Evolutionary conservation across 2,888 invertebrate species (phyloP).

Genomic region (Copidosoma aretas): DNA sequence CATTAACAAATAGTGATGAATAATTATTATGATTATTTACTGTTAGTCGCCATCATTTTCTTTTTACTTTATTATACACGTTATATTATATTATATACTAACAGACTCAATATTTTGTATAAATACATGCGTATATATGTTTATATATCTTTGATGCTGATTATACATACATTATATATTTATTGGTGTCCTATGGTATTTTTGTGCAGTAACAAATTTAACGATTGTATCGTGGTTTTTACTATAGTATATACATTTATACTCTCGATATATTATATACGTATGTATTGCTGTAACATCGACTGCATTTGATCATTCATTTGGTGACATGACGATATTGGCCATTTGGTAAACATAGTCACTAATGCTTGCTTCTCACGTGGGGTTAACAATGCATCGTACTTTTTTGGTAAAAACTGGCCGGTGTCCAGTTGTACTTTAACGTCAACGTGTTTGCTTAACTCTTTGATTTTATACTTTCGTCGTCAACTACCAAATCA

Average conservation of each 20-base stretch:
- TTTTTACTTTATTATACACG: constrained; percentile 3
- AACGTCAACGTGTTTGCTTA: no score
- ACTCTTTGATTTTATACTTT: no score
- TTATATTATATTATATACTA: neutral
- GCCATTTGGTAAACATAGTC: constrained; percentile 11
- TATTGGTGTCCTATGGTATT: constrained; percentile 1
- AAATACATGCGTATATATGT: constrained; percentile 23
- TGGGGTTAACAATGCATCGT: constrained; percentile 13
- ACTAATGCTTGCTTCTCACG: constrained; percentile 27
- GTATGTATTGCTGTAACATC: constrained; percentile 22
- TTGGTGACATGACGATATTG: constrained; percentile 14
- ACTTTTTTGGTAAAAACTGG: constrained; percentile 8
- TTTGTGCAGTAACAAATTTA: neutral
- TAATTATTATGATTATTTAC: constrained; percentile 13
- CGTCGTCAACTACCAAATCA: no score
- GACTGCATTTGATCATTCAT: constrained; percentile 29
- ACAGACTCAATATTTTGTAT: constrained; percentile 7
- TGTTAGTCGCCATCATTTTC: constrained; percentile 18
- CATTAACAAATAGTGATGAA: constrained; percentile 28
- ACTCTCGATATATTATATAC: constrained; percentile 14
- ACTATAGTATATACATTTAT: no score
- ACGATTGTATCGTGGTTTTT: neutral
- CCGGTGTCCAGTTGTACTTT: no score
- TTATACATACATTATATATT: no score
- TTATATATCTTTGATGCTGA: constrained; percentile 11